Evolutionary conservation across 2,888 invertebrate genomes (phyloP).

Genomic region (Eumerus sabulonum): DNA sequence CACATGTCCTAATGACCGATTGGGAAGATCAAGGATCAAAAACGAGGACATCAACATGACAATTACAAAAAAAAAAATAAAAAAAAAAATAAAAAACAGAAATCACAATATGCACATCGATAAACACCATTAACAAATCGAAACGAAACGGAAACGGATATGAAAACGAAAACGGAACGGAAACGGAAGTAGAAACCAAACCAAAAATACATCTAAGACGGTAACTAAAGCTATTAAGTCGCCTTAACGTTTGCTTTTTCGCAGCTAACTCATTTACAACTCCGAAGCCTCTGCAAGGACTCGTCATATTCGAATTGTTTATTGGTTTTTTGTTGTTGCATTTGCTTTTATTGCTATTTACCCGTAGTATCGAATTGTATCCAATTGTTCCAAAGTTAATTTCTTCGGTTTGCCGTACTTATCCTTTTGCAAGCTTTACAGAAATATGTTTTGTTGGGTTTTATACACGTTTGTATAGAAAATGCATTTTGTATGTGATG

Average conservation of each 20-base stretch:
- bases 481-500: conserved; percentile 42
- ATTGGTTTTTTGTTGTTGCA: conserved; percentile 67
- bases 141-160: background rate
- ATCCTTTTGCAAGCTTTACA: conserved; percentile 93
- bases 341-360: conserved; percentile 80
- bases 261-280: conserved; percentile 38
- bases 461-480: conserved; percentile 28
- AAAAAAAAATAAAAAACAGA: no score
- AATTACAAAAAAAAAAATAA: no score
- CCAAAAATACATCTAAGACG: conserved; percentile 52
- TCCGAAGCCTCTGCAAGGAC: conserved; percentile 40
- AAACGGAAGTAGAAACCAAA: background rate
- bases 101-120: no score
- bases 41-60: no score
- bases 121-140: background rate
- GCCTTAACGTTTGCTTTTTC: background rate
- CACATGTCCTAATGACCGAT: no score
- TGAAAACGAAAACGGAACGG: background rate
- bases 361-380: conserved; percentile 87
- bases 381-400: conserved; percentile 88
- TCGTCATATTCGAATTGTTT: conserved; percentile 61
- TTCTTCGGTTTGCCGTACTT: conserved; percentile 90
- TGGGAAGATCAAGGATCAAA: no score
- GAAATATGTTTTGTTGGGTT: conserved; percentile 78
- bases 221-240: conserved; percentile 43